A percentile compares a stretch with the other conserved stretches of the same genome.
phyloP scores from a whole-genome alignment of 2,797 vertebrate species.

The Hippocampus kuda region DNA sequence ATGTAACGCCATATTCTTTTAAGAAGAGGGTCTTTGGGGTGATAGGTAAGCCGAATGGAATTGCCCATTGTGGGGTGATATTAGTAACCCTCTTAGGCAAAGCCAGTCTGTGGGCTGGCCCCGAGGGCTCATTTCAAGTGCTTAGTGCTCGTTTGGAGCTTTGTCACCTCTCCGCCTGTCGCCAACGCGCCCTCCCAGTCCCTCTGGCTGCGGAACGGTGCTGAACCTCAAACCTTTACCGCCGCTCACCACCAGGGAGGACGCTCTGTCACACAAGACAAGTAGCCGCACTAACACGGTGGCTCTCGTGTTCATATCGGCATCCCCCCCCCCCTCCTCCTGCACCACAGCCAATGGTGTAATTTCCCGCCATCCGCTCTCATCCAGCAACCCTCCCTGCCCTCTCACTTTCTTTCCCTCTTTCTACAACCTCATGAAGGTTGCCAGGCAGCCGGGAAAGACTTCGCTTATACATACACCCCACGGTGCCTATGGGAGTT shows the following conservation, averaged over 20 bases:
- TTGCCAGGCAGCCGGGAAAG: slow-evolving; percentile 67
- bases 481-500: slow-evolving; percentile 61
- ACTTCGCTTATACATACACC: slow-evolving; percentile 61
- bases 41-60: slow-evolving; percentile 52
- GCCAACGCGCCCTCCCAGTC: slow-evolving; percentile 50
- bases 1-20: slow-evolving; percentile 30
- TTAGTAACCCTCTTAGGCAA: slow-evolving; percentile 69
- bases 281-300: slow-evolving; percentile 27
- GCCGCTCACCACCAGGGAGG: slow-evolving; percentile 46
- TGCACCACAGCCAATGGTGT: slow-evolving; percentile 49
- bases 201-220: slow-evolving; percentile 52
- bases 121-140: slow-evolving; percentile 67
- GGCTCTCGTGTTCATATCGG: slow-evolving; percentile 49
- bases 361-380: slow-evolving; percentile 56
- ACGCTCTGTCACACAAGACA: slow-evolving; percentile 41
- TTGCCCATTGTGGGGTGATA: slow-evolving; percentile 61
- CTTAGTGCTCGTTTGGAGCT: slow-evolving; percentile 66
- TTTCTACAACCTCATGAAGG: slow-evolving; percentile 51
- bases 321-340: slow-evolving; percentile 20
- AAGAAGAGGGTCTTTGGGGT: slow-evolving; percentile 38
- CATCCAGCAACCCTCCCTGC: slow-evolving; percentile 29
- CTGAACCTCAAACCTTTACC: slow-evolving; percentile 52
- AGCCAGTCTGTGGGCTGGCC: slow-evolving; percentile 61
- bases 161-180: slow-evolving; percentile 60
- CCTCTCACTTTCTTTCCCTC: slow-evolving; percentile 10